These are phyloP conservation scores for Procambarus virginalis DNA, from an alignment of 1,140 invertebrate species.

Conservation along the genomic window DNA sequence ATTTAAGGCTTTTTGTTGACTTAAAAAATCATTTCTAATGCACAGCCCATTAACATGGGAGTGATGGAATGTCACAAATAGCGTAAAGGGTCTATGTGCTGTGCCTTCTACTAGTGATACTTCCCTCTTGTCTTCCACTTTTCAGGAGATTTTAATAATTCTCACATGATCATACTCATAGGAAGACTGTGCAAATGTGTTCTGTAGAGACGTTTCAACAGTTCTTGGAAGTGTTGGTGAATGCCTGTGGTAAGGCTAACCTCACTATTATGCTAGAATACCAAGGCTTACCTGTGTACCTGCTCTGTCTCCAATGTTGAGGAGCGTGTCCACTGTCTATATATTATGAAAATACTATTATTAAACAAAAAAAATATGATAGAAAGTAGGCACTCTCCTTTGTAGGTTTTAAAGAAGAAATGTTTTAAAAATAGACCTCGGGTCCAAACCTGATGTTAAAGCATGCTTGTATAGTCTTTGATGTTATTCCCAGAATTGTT, in stretches of 20 bases:
- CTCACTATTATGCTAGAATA: constrained; percentile 46
- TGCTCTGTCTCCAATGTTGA: constrained; percentile 36
- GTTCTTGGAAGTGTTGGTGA: constrained; percentile 46
- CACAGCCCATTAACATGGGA: constrained; percentile 19
- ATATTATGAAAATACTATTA: neutral
- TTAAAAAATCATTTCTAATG: constrained; percentile 18
- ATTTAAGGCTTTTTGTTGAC: constrained; percentile 41
- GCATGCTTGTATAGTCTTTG: constrained; percentile 28
- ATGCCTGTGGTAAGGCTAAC: constrained; percentile 42
- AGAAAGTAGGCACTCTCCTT: constrained; percentile 4
- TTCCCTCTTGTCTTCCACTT: constrained; percentile 56
- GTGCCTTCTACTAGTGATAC: constrained; percentile 53
- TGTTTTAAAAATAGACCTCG: constrained; percentile 2
- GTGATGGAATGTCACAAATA: constrained; percentile 38
- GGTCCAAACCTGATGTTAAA: constrained; percentile 53
- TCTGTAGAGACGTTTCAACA: constrained; percentile 34
- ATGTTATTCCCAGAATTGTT: constrained; percentile 54
- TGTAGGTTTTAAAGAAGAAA: constrained; percentile 4
- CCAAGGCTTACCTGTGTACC: constrained; percentile 65
- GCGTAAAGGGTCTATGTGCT: constrained; percentile 25
- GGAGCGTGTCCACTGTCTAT: neutral
- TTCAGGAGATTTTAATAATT: constrained; percentile 50
- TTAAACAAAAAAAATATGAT: neutral
- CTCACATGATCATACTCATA: constrained; percentile 59
- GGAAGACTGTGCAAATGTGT: constrained; percentile 40